Evolutionary conservation across 2,888 invertebrate genomes (phyloP), one percentile per base, ranked within the genome.

Genomic region (Caradrina kadenii): DNA sequence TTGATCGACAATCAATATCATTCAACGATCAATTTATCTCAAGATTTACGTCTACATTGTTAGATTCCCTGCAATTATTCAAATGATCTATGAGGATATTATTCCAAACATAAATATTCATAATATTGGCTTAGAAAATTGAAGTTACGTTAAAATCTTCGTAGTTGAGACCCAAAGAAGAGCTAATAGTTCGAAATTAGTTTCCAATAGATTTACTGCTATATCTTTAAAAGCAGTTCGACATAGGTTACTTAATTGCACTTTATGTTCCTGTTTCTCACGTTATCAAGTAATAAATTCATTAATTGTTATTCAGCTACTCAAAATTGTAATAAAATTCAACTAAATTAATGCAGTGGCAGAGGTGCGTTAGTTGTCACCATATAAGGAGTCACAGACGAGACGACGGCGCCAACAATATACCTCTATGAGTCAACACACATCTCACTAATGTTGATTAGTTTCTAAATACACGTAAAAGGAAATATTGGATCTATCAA

Each of bases 1-100:
- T 93, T 93, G 93, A 93, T 93, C 89, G 83, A 83, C 89, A 88
- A 92, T 93, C 92, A 93, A 92, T 93, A 91, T 89, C 82, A 89
- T 90, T 88, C 86, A 89, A 80, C 85, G 84, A 87, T 90, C 89
- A 89, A 93, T 93, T 91, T 89, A 93, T 91, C 91, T 88, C 83
- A 85, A 89, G 92, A 94, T 93, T 93, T 92, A 94, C 89, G 89
- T 87, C 86, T 87, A 82, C 87, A 93, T 92, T 93, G 93, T 92
- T 91, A 81, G 80, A 91, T 92, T 90, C 90, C 85, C 83, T 74
- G 86, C 89, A 92, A 92, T 92, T 89, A 92, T 87, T 84, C 82
- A 78, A 81, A 87, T 87, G 84, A 89, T 88, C 82, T 88, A 88
- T 87, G 81, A 69, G 60, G 80, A 71, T 67, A 69, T 73, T 76